Conservation (phyloP, 2,113 vertebrate genomes). For the Hippopotamus amphibius region DNA sequence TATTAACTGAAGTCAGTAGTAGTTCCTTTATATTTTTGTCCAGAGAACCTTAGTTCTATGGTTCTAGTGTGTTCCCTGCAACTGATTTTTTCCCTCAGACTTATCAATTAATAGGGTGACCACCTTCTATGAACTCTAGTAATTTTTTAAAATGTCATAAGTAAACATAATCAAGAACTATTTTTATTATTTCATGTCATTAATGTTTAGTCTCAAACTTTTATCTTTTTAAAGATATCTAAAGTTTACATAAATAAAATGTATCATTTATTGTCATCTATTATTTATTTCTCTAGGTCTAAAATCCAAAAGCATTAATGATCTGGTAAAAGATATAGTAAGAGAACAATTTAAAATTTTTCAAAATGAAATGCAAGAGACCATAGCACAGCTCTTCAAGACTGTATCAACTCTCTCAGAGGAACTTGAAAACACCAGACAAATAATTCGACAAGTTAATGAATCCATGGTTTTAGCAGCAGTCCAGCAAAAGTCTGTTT, state of each 20-base stretch:
- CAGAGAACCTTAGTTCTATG: background rate
- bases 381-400: constrained; percentile 86
- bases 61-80: background rate
- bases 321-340: constrained; percentile 84
- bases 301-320: constrained; percentile 86
- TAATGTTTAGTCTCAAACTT: constrained; percentile 35
- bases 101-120: background rate
- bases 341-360: constrained; percentile 84
- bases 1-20: background rate
- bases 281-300: constrained; percentile 80
- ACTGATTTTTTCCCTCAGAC: background rate
- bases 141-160: background rate
- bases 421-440: constrained; percentile 86
- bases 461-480: constrained; percentile 71
- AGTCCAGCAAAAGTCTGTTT: constrained; percentile 79
- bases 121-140: background rate
- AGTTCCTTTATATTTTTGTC: background rate
- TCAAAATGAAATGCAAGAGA: constrained; percentile 86
- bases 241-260: background rate
- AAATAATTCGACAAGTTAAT: constrained; percentile 84
- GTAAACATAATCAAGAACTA: background rate
- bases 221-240: constrained; percentile 30
- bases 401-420: constrained; percentile 86
- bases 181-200: background rate
- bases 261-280: constrained; percentile 37